These are phyloP conservation scores for Fundulus diaphanus DNA, from an alignment of 2,797 vertebrate species.

Conservation along the genomic window DNA sequence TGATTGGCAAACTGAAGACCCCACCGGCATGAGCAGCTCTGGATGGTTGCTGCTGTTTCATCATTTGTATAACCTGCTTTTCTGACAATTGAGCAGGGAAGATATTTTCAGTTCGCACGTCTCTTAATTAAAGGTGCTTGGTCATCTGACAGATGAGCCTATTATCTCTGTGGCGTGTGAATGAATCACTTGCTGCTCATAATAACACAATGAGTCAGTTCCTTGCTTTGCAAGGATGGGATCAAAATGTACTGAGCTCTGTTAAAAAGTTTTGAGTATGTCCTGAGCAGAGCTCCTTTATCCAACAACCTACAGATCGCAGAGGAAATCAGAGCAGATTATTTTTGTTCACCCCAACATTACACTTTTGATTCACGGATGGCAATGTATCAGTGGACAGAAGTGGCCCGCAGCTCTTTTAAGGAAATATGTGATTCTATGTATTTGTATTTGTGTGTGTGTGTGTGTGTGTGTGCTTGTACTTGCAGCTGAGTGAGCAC, in stretches of 20 bases:
- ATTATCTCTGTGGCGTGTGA: constrained; percentile 66
- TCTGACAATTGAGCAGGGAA: constrained; percentile 42
- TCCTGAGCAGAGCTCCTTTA: constrained; percentile 1
- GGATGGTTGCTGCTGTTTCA: constrained; percentile 22
- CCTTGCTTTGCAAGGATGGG: constrained; percentile 34
- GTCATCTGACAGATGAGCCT: constrained; percentile 66
- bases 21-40: constrained; percentile 2
- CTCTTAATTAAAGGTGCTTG: constrained; percentile 63
- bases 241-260: constrained; percentile 24
- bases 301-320: constrained; percentile 8
- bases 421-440: too few relatives aligned
- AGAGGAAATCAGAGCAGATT: not conserved
- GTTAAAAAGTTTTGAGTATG: constrained; percentile 4
- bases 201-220: constrained; percentile 61
- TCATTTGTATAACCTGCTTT: constrained; percentile 47
- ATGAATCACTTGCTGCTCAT: constrained; percentile 57
- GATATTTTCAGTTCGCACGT: constrained; percentile 65
- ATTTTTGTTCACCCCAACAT: not conserved
- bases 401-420: not conserved
- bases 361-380: constrained; percentile 11
- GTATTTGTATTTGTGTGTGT: too few relatives aligned
- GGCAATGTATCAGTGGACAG: not conserved
- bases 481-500: too few relatives aligned
- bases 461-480: too few relatives aligned
- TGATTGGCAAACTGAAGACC: constrained; percentile 4